phyloP scores from a whole-genome alignment of 2,888 invertebrate species.

The Acanthopleura granulata region DNA sequence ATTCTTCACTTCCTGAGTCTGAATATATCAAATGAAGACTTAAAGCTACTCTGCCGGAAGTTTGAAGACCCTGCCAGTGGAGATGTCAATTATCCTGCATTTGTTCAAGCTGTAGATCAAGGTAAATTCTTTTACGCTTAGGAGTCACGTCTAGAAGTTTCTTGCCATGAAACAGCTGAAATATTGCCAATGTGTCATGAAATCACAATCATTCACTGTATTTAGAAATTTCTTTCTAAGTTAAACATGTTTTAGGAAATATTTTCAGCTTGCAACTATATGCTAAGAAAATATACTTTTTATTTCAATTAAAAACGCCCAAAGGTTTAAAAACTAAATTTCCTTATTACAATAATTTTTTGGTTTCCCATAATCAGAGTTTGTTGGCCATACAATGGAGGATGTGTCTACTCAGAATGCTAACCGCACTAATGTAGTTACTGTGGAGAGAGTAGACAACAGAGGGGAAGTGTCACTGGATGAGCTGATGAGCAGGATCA shows the following conservation, averaged over 20 bases:
- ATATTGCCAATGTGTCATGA: too few relatives aligned
- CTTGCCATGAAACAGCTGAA: too few relatives aligned
- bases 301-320: too few relatives aligned
- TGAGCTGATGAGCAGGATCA: conserved; percentile 65
- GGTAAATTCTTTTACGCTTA: conserved; percentile 44
- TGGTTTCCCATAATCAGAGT: conserved; percentile 40
- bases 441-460: conserved; percentile 27
- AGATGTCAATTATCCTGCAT: conserved; percentile 69
- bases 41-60: conserved; percentile 65
- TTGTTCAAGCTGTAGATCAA: conserved; percentile 68
- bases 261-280: too few relatives aligned
- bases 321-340: not conserved
- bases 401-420: conserved; percentile 47
- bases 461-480: conserved; percentile 57
- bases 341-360: not conserved
- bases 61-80: conserved; percentile 67
- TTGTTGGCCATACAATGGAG: conserved; percentile 62
- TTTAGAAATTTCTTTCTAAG: too few relatives aligned
- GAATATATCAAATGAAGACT: conserved; percentile 62
- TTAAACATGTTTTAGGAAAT: too few relatives aligned
- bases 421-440: conserved; percentile 39
- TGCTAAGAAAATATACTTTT: too few relatives aligned
- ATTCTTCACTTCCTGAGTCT: conserved; percentile 67
- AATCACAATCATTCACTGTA: too few relatives aligned
- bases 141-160: too few relatives aligned